Evolutionary conservation across 2,797 vertebrate species (phyloP).

Genomic region (Leuciscus waleckii): DNA sequence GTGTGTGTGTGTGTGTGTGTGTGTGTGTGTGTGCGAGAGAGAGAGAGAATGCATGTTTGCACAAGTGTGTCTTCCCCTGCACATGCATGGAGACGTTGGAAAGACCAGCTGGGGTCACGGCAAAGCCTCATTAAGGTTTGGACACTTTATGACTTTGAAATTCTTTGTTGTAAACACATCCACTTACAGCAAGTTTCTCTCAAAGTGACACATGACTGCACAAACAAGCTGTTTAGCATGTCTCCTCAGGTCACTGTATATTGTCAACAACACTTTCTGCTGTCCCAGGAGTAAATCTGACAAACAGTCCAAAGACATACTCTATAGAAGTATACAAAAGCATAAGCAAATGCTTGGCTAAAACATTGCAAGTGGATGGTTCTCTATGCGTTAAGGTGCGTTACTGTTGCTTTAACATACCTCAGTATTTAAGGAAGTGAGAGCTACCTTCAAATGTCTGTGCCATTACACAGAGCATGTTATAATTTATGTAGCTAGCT

Average conservation of each 20-base stretch:
- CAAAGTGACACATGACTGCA: constrained; percentile 13
- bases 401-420: background rate
- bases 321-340: background rate
- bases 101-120: constrained; percentile 1
- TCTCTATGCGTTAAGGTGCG: background rate
- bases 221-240: background rate
- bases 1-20: background rate
- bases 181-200: background rate
- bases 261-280: background rate
- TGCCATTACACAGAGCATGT: background rate
- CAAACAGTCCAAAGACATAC: background rate
- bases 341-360: background rate
- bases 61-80: background rate
- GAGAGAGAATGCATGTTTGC: background rate
- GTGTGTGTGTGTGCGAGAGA: background rate
- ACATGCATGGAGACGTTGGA: background rate
- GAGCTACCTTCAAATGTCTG: background rate
- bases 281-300: constrained; percentile 6
- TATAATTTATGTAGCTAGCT: background rate
- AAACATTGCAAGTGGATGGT: constrained; percentile 4
- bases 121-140: constrained; percentile 11
- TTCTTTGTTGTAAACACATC: constrained; percentile 9
- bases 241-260: background rate
- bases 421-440: background rate
- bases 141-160: constrained; percentile 24